These are phyloP conservation scores for Xiphophorus couchianus DNA, from an alignment of 2,113 vertebrate species.

Conservation along the genomic window DNA sequence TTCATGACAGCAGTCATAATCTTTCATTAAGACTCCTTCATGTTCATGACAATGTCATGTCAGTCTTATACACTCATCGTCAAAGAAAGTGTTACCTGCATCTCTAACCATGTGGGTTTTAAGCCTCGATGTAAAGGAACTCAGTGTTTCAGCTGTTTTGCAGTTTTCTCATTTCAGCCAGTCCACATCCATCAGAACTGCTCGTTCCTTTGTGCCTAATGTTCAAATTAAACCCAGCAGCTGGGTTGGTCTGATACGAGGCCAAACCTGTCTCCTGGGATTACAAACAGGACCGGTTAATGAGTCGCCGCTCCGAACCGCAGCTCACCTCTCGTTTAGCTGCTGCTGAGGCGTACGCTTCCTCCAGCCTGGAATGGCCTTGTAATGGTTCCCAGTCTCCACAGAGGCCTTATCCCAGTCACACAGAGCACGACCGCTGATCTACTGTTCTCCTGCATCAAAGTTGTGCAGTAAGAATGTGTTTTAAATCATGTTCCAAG, in stretches of 20 bases:
- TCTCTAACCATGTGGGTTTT: too few species aligned
- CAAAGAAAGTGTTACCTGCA: too few species aligned
- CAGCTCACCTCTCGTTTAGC: constrained; percentile 39
- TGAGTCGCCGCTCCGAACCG: constrained; percentile 35
- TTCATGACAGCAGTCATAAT: too few species aligned
- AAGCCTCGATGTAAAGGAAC: too few species aligned
- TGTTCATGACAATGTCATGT: too few species aligned
- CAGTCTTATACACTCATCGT: too few species aligned
- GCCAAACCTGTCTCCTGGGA: constrained; percentile 8
- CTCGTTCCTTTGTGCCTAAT: neutral
- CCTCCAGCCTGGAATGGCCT: constrained; percentile 35
- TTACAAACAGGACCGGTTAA: constrained; percentile 33
- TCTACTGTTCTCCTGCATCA: constrained; percentile 64
- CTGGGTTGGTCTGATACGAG: neutral
- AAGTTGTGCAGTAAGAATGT: constrained; percentile 55
- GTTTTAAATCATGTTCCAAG: constrained; percentile 54
- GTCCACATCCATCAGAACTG: neutral
- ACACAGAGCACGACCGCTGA: constrained; percentile 33
- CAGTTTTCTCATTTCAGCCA: neutral
- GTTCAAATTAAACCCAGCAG: neutral
- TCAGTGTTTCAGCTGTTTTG: too few species aligned
- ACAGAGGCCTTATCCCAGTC: constrained; percentile 25
- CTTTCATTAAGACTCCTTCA: too few species aligned
- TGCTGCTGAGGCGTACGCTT: constrained; percentile 4
- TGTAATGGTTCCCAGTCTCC: constrained; percentile 45